Base-by-base conservation (phyloP, 2,797 vertebrate genomes). In the Heliangelus exortis region DNA sequence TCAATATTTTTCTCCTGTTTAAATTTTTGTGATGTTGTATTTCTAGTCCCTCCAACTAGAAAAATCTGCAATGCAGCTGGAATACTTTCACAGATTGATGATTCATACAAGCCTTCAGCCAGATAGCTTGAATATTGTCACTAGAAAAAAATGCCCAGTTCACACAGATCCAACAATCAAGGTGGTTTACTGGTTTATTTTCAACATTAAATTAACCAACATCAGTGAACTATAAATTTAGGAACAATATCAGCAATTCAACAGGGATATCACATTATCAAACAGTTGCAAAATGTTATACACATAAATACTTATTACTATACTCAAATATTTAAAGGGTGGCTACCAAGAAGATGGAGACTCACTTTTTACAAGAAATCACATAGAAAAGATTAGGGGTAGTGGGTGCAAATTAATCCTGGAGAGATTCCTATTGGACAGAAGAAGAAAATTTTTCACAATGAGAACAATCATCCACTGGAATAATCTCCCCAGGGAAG, bases 51-150 rank as follows among this genome's bases (percentile, higher is more conserved):
- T 88, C 15, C 36, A 75, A 23, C 43, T 48, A 83, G 78, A 69
- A 93, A 85, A 85, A 89, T 59, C 62, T 91, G 72, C 82, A 91
- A 88, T 94, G 77, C 59, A 87, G 62, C 34, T 84, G 39, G 34
- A 50, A 47, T 72, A n/a, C 33, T 81, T 84, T 18, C 74, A 78
- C 26, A 77, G 15, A 5, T 47, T 45, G 12, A 67, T 74, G 72
- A 91, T 59, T 89, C 63, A 85, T 81, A 16, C 14, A 62, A 90
- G 17, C 10, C 41, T 55, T 90, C 48, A 83, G 7, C 20, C 54
- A 88, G 57, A 80, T 11, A 86, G 23, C 25, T 53, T 74, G 19
- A 77, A 33, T 1, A 4, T 4, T 69, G 26, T 51, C 43, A 10
- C 34, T 43, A 23, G 29, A 26, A 51, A 69, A 76, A 58, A 41